phyloP scores from a whole-genome alignment of 2,113 vertebrate genomes.

The Labeo rohita region DNA sequence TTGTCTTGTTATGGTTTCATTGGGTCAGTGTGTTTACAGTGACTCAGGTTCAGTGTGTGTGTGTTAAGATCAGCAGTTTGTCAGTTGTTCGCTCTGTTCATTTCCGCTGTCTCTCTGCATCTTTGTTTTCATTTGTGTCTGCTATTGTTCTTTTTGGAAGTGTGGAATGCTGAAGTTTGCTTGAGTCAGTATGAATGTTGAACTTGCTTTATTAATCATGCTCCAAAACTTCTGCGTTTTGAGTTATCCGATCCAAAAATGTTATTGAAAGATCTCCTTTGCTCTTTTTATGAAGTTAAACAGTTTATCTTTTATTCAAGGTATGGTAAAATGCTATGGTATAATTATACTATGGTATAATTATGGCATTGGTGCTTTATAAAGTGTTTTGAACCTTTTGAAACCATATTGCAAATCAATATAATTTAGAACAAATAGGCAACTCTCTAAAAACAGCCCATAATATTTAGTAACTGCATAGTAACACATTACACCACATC shows the following conservation, averaged over 20 bases:
- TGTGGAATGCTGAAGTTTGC: neutral
- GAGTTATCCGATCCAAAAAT: neutral
- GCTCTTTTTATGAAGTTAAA: neutral
- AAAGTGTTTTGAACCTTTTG: too few relatives aligned
- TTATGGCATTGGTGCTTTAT: neutral
- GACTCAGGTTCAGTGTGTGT: conserved; percentile 47
- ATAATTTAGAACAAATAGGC: too few relatives aligned
- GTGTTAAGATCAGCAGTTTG: conserved; percentile 19
- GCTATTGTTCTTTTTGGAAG: neutral
- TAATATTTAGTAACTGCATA: too few relatives aligned
- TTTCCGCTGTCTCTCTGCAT: neutral
- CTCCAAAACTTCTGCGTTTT: neutral
- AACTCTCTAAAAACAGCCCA: too few relatives aligned
- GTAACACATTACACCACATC: too few relatives aligned
- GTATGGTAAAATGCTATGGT: too few relatives aligned
- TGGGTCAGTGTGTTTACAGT: neutral
- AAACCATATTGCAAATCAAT: too few relatives aligned
- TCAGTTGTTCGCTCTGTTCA: neutral
- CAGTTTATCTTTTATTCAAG: too few relatives aligned
- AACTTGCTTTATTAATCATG: neutral
- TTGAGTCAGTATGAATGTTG: neutral
- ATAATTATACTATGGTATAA: too few relatives aligned
- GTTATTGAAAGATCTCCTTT: too few relatives aligned
- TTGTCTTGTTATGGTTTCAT: neutral
- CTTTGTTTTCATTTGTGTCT: neutral